These are phyloP conservation scores for Sclerurus mexicanus DNA, from an alignment of 2,113 vertebrate species.

Conservation along the genomic window DNA sequence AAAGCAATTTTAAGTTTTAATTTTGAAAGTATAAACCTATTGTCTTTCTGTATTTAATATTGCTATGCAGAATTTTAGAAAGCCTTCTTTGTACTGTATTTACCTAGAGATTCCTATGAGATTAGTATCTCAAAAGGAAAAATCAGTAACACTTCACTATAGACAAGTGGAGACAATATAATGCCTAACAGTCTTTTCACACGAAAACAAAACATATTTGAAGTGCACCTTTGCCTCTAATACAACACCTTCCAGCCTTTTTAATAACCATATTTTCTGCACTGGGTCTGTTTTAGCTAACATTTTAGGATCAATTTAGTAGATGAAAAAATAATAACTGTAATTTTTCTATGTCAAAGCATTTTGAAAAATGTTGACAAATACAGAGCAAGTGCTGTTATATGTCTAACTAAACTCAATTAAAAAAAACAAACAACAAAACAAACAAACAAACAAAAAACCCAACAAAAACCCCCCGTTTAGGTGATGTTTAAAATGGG, in stretches of 20 bases:
- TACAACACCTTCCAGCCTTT: not conserved
- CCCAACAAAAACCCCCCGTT: not conserved
- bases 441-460: no score
- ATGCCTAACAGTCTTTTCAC: not conserved
- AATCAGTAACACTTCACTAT: not conserved
- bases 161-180: not conserved
- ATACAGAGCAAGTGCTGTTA: not conserved
- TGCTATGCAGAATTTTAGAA: not conserved
- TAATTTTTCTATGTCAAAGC: not conserved
- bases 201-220: not conserved
- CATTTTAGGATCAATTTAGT: not conserved
- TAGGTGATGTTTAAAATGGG: not conserved
- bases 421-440: not conserved
- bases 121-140: not conserved
- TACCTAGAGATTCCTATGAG: not conserved
- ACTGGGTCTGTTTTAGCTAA: not conserved
- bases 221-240: not conserved
- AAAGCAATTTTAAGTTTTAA: not conserved
- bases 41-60: not conserved
- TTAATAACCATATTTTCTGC: not conserved
- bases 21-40: not conserved
- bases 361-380: not conserved
- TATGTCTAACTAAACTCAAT: not conserved
- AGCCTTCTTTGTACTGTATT: not conserved
- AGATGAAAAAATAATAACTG: not conserved